Evolutionary conservation across 2,113 vertebrate species (phyloP), one percentile per base, ranked within the genome.

Genomic region (Buteo buteo): DNA sequence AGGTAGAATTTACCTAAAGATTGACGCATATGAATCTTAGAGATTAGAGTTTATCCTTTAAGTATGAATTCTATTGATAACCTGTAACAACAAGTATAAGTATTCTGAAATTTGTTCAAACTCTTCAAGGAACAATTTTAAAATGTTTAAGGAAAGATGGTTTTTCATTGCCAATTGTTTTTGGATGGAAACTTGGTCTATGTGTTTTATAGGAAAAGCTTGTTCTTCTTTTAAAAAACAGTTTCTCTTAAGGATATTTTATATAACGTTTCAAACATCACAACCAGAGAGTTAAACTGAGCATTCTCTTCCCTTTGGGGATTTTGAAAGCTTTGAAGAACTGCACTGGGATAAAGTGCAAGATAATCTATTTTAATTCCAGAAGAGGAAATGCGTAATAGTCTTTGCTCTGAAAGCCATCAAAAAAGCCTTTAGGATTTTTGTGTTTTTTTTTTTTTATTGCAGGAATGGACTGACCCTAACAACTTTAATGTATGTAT

Each of bases 401-500:
- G 28, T 64, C n/a, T 52, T 42, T 65, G 16, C 29, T 82, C 29
- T 13, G 25, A 76, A 67, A 58, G 19, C 7, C 22, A 31, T 54
- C 26, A 21, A 25, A 40, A 61, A 61, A 58, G 5, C 36, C 31
- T 52, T 44, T 31, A 65, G 42, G 25, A 34, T 44, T 67, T 67
- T 49, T 78, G 40, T 74, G 50, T 15, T 11, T 4, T 32, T 36
- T 4, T 32, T 36, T 36, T 14, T 95, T 9, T 96, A n/a, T 90
- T 67, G 13, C 90, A 99, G 99, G 98, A 97, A 84, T 99, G 98
- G 99, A 94, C 84, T 1, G 97, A 98, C 77, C 95, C 97, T 78
- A 98, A 98, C 96, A 98, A 98, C 95, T 99, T 99, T 96, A 98
- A 99, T 58, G 96, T 99, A 10, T 99, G 98, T 82, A 70, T 99